phyloP scores from a whole-genome alignment of 2,888 invertebrate genomes.

The Mythimna ferrago region DNA sequence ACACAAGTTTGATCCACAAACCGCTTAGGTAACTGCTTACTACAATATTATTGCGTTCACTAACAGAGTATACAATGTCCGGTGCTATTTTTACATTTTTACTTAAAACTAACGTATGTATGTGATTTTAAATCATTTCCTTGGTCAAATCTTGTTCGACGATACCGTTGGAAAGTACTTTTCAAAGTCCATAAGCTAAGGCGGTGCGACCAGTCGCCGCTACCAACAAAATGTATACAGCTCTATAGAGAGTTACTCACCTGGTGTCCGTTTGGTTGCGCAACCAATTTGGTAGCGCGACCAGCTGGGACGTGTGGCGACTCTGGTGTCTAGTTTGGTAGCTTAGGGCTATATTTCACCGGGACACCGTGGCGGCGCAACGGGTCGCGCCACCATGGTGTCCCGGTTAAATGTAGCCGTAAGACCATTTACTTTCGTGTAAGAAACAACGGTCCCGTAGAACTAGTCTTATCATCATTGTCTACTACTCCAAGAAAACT shows the following conservation, averaged over 20 bases:
- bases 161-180: not conserved
- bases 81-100: constrained; percentile 14
- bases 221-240: too few species aligned
- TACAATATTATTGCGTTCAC: constrained; percentile 41
- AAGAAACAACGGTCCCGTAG: constrained; percentile 12
- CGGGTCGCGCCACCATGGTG: too few species aligned
- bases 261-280: too few species aligned
- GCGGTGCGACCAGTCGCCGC: too few species aligned
- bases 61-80: constrained; percentile 48
- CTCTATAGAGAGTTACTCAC: too few species aligned
- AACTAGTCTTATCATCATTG: constrained; percentile 2
- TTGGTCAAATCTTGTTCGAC: constrained; percentile 15
- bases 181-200: not conserved
- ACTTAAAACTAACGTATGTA: constrained; percentile 54
- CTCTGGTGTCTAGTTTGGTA: too few species aligned
- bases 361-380: too few species aligned
- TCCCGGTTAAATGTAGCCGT: too few species aligned
- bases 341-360: too few species aligned
- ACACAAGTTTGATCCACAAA: constrained; percentile 32
- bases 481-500: not conserved
- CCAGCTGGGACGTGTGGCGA: too few species aligned
- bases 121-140: constrained; percentile 35
- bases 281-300: too few species aligned
- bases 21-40: constrained; percentile 43
- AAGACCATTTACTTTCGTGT: not conserved